A percentile compares a stretch with the other conserved stretches of the same genome.
Conservation (phyloP, 2,797 vertebrate species). For the Neosilurus mollespiculum region DNA sequence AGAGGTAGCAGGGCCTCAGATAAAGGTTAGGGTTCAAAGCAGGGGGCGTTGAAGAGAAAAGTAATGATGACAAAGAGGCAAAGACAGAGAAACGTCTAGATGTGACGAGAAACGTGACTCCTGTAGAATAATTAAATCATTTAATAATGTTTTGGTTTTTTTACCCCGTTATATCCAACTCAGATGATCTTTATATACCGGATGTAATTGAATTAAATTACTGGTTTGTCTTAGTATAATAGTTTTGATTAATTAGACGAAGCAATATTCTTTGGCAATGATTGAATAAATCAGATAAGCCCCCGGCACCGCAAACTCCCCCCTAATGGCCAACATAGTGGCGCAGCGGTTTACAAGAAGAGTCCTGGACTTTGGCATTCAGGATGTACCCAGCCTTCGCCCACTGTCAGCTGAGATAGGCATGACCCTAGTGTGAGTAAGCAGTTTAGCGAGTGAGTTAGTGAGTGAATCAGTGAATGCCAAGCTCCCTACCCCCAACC, state of each 20-base stretch:
- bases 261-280: not conserved
- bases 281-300: not conserved
- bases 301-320: too few species aligned
- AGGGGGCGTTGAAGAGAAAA: slow-evolving; percentile 27
- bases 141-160: not conserved
- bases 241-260: slow-evolving; percentile 7
- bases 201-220: not conserved
- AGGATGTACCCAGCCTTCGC: too few species aligned
- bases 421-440: too few species aligned
- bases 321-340: too few species aligned
- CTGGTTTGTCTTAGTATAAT: not conserved
- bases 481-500: too few species aligned
- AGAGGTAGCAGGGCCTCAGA: slow-evolving; percentile 6
- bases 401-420: too few species aligned
- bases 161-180: not conserved
- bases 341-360: too few species aligned
- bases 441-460: too few species aligned
- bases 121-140: not conserved
- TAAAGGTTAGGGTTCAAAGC: slow-evolving; percentile 36
- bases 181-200: not conserved
- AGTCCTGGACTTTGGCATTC: too few species aligned
- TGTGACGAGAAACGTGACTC: slow-evolving; percentile 8
- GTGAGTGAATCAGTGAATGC: too few species aligned
- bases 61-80: slow-evolving; percentile 27
- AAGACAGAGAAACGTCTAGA: not conserved